Base-by-base conservation (phyloP, 1,140 invertebrate genomes). In the Marisa cornuarietis region DNA sequence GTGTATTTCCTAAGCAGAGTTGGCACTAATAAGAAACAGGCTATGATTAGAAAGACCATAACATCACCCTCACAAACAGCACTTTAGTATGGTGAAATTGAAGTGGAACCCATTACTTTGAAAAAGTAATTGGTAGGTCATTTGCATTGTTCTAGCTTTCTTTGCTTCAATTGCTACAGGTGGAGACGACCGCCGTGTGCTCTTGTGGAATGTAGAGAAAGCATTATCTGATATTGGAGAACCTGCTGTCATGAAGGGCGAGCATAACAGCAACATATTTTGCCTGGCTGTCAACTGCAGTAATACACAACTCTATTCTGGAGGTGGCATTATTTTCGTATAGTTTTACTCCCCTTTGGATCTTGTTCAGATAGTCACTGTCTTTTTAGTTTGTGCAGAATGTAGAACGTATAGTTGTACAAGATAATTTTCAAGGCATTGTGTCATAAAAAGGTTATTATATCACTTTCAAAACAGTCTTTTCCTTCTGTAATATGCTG, bases 181-280 rank as follows among this genome's bases (percentile, higher is more conserved):
- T 87, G 96, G 97, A 58, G 97, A 98, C 93, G 97, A 98, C 88
- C 93, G 95, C 87, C 93, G 96, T 82, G 95, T 99, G 26, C 91
- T 98, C 85, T 86, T 98, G 74, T 98, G 97, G 97, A 94, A 95
- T 86, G 93, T 97, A 52, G 94, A 95, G 75, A 93, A 95, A 88
- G 94, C 95, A 9, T 92, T 96, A 71, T 87, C 83, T n/a, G 82
- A 87, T 79, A 85, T 86, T 51, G 86, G 85, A 18, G 91, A 94
- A 77, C 89, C 90, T 5, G 42, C 58, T 14, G 69, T 80, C 14
- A 97, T 98, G 96, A 93, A 94, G 88, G 94, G 94, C 20, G 93
- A 95, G 83, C 97, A 99, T 88, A 93, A 94, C 79, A 97, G 96
- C 87, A 98, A 98, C 90, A 97, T 99, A 82, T 98, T 98, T 90